Percentiles rank a stretch among this genome's conserved stretches.
phyloP scores from a whole-genome alignment of 1,140 invertebrate genomes.

The Stegodyphus dumicola region DNA sequence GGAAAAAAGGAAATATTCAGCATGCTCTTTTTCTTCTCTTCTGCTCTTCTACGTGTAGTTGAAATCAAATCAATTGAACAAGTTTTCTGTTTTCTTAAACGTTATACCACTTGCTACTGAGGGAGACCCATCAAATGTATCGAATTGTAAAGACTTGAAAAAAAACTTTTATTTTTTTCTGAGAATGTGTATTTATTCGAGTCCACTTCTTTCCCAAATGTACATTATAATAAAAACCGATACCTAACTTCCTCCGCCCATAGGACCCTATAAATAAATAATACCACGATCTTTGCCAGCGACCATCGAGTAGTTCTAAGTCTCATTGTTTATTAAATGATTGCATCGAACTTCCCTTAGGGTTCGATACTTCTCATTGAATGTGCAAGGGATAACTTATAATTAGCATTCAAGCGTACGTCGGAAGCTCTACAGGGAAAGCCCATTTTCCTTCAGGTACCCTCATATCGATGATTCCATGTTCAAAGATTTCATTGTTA shows the following conservation, averaged over 20 bases:
- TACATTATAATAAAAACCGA: conserved; percentile 46
- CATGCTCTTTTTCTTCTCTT: too few relatives aligned
- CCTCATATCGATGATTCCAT: background rate
- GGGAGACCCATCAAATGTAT: too few relatives aligned
- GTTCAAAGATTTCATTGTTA: background rate
- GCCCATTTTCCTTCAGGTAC: background rate
- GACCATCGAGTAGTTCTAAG: background rate
- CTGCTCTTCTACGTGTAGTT: background rate
- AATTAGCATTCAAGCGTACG: conserved; percentile 10
- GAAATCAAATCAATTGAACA: background rate
- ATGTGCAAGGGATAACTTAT: background rate
- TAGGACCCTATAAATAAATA: conserved; percentile 29
- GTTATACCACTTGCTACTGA: too few relatives aligned
- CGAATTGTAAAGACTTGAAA: too few relatives aligned
- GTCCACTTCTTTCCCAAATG: too few relatives aligned
- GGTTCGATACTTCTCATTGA: conserved; percentile 4
- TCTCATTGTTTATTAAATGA: conserved; percentile 52
- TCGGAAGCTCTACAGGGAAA: background rate
- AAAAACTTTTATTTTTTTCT: too few relatives aligned
- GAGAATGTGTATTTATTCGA: too few relatives aligned
- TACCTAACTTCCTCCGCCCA: background rate
- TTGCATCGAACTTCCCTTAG: background rate
- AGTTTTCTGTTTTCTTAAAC: too few relatives aligned
- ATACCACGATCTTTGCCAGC: background rate
- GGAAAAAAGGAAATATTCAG: too few relatives aligned